These are phyloP conservation scores for Microchirus variegatus DNA, from an alignment of 2,797 vertebrate genomes.

Conservation along the genomic window DNA sequence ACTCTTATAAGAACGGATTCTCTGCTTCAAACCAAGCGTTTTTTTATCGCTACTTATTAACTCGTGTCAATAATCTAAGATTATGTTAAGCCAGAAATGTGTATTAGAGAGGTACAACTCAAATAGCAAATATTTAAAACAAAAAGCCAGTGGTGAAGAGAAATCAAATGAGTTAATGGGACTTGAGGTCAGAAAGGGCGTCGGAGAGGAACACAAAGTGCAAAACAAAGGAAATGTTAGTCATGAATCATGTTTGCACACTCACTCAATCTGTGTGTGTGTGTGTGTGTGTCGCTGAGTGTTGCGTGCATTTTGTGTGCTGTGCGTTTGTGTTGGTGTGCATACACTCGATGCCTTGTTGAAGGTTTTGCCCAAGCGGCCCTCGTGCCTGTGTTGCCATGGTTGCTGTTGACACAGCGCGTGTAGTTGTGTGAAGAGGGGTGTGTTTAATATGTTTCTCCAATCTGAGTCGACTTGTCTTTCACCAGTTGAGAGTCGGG, in stretches of 20 bases:
- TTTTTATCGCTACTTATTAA: too few species aligned
- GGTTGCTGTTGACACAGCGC: slow-evolving; percentile 71
- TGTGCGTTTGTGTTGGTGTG: neutral
- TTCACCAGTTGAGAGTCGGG: neutral
- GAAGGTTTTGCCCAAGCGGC: slow-evolving; percentile 32
- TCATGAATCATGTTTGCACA: slow-evolving; percentile 53
- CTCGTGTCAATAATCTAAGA: too few species aligned
- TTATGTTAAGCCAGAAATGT: too few species aligned
- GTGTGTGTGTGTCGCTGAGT: slow-evolving; percentile 15
- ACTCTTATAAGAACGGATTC: too few species aligned
- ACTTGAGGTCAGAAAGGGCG: slow-evolving; percentile 28
- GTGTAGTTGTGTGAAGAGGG: slow-evolving; percentile 43
- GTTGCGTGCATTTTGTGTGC: neutral
- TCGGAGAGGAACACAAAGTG: slow-evolving; percentile 32
- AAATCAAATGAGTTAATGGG: too few species aligned
- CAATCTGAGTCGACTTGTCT: slow-evolving; percentile 27
- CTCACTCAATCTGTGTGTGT: slow-evolving; percentile 29
- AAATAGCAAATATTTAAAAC: too few species aligned
- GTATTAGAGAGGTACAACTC: too few species aligned
- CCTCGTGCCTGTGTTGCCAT: slow-evolving; percentile 56
- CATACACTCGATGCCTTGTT: neutral
- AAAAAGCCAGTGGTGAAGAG: too few species aligned
- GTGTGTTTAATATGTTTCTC: slow-evolving; percentile 54
- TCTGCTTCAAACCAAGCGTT: too few species aligned
- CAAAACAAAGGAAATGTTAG: slow-evolving; percentile 57